Evolutionary conservation across 2,888 invertebrate genomes (phyloP).

Genomic region (Ormyrus rosae): DNA sequence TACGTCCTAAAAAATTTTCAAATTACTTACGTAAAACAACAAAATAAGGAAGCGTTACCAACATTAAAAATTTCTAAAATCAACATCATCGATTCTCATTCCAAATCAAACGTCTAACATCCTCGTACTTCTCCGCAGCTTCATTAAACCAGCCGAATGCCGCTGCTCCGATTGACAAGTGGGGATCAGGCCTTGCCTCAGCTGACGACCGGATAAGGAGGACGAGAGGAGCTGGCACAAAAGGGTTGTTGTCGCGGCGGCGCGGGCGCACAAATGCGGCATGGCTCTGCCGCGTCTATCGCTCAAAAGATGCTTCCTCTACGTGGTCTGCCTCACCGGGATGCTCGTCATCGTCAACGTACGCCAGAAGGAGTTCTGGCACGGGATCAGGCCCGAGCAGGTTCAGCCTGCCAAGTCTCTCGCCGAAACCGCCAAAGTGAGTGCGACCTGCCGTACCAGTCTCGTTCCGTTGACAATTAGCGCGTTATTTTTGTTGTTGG

Average conservation of each 20-base stretch:
- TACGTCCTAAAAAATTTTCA: too few species aligned
- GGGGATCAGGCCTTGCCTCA: neutral
- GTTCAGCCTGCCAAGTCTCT: constrained; percentile 55
- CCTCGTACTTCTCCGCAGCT: neutral
- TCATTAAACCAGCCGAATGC: constrained; percentile 24
- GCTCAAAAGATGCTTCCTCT: constrained; percentile 79
- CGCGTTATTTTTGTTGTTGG: neutral
- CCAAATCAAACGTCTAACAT: too few species aligned
- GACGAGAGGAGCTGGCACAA: neutral
- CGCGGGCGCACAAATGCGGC: constrained; percentile 54
- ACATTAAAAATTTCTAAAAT: too few species aligned
- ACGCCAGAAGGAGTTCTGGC: constrained; percentile 74
- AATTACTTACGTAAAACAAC: too few species aligned
- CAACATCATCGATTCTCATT: too few species aligned
- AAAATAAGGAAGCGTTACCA: too few species aligned
- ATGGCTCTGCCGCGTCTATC: constrained; percentile 80
- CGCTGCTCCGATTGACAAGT: constrained; percentile 1
- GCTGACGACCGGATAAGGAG: neutral
- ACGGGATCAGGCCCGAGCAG: constrained; percentile 68
- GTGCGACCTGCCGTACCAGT: neutral
- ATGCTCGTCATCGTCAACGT: constrained; percentile 78
- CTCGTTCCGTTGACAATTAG: neutral
- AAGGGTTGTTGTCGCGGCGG: neutral
- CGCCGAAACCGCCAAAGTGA: constrained; percentile 66
- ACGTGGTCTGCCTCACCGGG: constrained; percentile 77